Evolutionary conservation across 2,888 invertebrate genomes (phyloP).

Genomic region (Cosmopolites sordidus): DNA sequence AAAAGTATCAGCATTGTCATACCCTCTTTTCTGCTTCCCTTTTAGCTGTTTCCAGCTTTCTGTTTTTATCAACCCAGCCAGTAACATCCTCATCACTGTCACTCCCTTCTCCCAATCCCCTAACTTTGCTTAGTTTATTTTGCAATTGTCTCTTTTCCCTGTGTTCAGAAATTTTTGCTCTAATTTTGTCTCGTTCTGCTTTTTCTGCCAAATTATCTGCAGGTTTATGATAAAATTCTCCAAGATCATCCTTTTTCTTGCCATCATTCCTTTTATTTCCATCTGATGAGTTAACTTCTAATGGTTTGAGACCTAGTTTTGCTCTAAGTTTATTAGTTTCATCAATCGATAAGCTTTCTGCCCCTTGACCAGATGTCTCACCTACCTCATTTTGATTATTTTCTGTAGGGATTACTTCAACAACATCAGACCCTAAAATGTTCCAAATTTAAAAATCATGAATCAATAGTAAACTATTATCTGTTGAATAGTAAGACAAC

Average conservation of each 20-base stretch:
- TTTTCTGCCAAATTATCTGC: constrained; percentile 71
- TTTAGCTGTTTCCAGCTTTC: constrained; percentile 73
- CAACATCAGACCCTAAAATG: constrained; percentile 7
- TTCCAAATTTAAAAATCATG: constrained; percentile 5
- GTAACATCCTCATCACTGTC: constrained; percentile 66
- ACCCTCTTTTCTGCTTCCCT: constrained; percentile 80
- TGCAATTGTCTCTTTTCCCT: constrained; percentile 77
- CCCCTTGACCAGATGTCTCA: constrained; percentile 45
- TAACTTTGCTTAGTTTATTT: constrained; percentile 58
- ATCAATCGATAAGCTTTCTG: constrained; percentile 67
- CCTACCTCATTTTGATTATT: constrained; percentile 5
- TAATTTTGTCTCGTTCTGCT: constrained; percentile 73
- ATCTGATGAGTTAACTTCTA: constrained; percentile 57
- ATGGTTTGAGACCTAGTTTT: constrained; percentile 89
- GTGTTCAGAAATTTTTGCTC: constrained; percentile 70
- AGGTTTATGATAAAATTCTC: constrained; percentile 85
- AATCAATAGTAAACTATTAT: too few species aligned
- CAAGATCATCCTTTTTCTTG: constrained; percentile 54
- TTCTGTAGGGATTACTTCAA: constrained; percentile 18
- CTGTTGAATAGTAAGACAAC: constrained; percentile 38
- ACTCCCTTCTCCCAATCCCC: constrained; percentile 65
- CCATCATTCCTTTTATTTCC: constrained; percentile 48
- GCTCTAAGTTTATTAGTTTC: constrained; percentile 87
- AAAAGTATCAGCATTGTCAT: constrained; percentile 29
- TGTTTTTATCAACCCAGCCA: constrained; percentile 80